Base-by-base conservation (phyloP, 2,888 invertebrate species). In the Drepana falcataria region DNA sequence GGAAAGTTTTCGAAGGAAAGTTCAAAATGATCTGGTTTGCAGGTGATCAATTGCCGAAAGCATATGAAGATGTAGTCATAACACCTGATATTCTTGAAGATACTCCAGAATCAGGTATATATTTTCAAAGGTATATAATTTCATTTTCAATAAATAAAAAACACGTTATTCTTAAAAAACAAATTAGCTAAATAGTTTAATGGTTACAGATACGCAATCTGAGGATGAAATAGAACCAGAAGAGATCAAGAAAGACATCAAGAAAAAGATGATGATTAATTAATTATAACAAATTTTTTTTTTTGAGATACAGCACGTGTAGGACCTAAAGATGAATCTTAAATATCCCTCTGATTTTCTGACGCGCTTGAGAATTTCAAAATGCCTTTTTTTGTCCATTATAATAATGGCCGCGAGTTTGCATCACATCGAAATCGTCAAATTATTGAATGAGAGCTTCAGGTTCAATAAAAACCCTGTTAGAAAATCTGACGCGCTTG, bases 11-110 rank as follows among this genome's bases (percentile, higher is more conserved):
- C 55, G 53, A 60, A 51, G 54, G 47, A 35, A 57, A 59, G 47
- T 56, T 57, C 37, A 47, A 59, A 52, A 53, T 59, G 49, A 56
- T 51, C 53, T 59, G 69, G 65, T 68, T 66, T 53, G 52, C 54
- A 55, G 60, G 64, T 53, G 59, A 66, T 53, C 69, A 68, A 61
- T 59, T 66, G 52, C 66, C 66, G 55, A 58, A 66, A 65, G 59
- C 56, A 53, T 61, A 59, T 40, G 68, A 71, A 60, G 65, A 69
- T 64, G 59, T 71, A 52, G 59, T 65, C 61, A 60, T 65, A 63
- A 62, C 62, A 59, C 65, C 63, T 57, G 63, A 65, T 55, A 64
- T 64, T 65, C 54, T 66, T 53, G 62, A 35, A 35, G 58, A 63
- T 59, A 59, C 59, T 57, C 59, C 59, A 59, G 54, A 59, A 57